Evolutionary conservation across 1,140 invertebrate genomes (phyloP), one percentile per base, ranked within the genome.

Genomic region (Lucilia cuprina): DNA sequence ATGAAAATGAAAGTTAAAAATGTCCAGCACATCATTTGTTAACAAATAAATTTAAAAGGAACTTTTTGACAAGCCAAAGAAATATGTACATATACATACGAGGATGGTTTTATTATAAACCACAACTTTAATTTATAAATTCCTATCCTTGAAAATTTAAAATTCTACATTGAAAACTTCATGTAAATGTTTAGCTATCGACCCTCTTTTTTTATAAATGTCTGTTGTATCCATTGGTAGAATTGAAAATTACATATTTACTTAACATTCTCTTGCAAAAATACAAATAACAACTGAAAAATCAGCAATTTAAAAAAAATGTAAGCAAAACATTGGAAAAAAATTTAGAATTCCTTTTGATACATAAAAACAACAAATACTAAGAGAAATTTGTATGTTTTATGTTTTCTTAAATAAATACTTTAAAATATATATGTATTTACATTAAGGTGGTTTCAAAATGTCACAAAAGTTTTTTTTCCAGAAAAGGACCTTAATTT

Each of bases 1-100:
- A 70, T 70, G 65, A 70, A 70, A 70, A 70, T 70, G 65, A 70
- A 70, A 70, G 65, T 70, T 70, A n/a, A 70, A 70, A 70, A 70
- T 70, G 65, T 70, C 65, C 65, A 70, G 65, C 65, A 70, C 65
- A 70, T 70, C 65, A 70, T 70, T 70, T 70, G 65, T 70, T 19
- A 70, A 70, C 19, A 70, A 70, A 70, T 70, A 70, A 70, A 70
- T 70, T 21, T 60, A n/a, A 21, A 70, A 70, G 8, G 21, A 70
- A 21, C 55, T 41, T 70, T 70, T 70, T 70, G 65, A 21, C n/a
- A 70, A 70, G 4, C 3, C 9, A 70, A 21, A 21, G n/a, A 70
- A 70, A 70, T n/a, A 30, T 30, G 25, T 30, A 30, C 25, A 30
- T 30, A 30, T 30, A 30, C 25, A 70, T 70, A 70, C 65, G 65